Conservation (phyloP, 2,888 invertebrate species). For the Octodonta nipae region DNA sequence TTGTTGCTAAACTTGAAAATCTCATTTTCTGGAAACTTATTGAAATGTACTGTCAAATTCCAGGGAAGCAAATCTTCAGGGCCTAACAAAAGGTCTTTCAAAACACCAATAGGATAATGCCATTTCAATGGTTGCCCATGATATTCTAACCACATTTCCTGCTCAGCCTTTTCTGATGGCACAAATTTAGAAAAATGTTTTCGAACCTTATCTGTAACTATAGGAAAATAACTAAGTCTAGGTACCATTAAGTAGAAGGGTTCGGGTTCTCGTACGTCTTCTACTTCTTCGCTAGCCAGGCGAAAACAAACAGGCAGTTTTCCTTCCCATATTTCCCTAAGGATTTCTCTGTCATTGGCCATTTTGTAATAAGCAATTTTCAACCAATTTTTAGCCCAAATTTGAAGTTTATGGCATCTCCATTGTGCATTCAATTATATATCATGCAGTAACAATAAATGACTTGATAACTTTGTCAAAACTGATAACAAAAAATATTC, state of each 20-base stretch:
- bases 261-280: slow-evolving; percentile 79
- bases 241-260: slow-evolving; percentile 89
- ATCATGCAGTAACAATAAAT: too few species aligned
- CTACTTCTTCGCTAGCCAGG: slow-evolving; percentile 76
- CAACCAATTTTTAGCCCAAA: too few species aligned
- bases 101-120: slow-evolving; percentile 76
- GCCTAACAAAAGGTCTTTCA: slow-evolving; percentile 67
- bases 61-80: slow-evolving; percentile 71
- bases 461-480: too few species aligned
- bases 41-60: slow-evolving; percentile 86
- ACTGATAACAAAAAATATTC: too few species aligned
- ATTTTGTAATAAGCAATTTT: too few species aligned
- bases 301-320: slow-evolving; percentile 87
- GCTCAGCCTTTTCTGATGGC: slow-evolving; percentile 65
- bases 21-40: slow-evolving; percentile 81
- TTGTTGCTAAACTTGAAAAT: slow-evolving; percentile 77
- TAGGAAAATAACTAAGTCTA: slow-evolving; percentile 82
- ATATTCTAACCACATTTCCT: slow-evolving; percentile 89
- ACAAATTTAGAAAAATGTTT: slow-evolving; percentile 78
- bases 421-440: too few species aligned
- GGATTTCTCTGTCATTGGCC: slow-evolving; percentile 90
- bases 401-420: too few species aligned
- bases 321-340: slow-evolving; percentile 92
- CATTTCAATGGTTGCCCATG: slow-evolving; percentile 85
- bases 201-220: slow-evolving; percentile 88